Conservation (phyloP, 2,888 invertebrate genomes). For the Cephalotes varians region DNA sequence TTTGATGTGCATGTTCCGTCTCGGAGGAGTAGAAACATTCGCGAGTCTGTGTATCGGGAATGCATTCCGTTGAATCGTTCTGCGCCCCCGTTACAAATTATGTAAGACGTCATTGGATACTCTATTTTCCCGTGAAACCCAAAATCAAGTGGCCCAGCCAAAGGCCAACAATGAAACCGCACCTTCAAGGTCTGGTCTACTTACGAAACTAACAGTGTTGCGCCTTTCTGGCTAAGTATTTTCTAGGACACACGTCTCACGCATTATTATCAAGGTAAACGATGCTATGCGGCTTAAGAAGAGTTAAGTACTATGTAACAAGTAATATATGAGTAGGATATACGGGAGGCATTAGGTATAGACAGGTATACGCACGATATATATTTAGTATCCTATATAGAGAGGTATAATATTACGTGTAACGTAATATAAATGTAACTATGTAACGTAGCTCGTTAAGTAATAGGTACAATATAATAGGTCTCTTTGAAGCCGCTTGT, state of each 20-base stretch:
- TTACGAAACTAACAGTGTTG: slow-evolving; percentile 85
- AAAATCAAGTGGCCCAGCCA: slow-evolving; percentile 81
- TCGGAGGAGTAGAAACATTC: slow-evolving; percentile 20
- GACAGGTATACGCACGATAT: slow-evolving; percentile 81
- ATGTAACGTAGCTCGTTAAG: slow-evolving; percentile 82
- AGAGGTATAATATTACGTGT: slow-evolving; percentile 81
- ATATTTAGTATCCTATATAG: slow-evolving; percentile 81
- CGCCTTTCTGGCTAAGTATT: slow-evolving; percentile 85
- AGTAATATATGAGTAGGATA: slow-evolving; percentile 75
- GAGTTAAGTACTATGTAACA: slow-evolving; percentile 84
- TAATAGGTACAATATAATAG: slow-evolving; percentile 83
- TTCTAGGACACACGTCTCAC: slow-evolving; percentile 85
- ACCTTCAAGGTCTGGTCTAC: slow-evolving; percentile 84
- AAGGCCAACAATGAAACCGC: slow-evolving; percentile 78
- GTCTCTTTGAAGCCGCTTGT: slow-evolving; percentile 81
- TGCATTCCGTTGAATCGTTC: slow-evolving; percentile 46
- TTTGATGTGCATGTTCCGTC: slow-evolving; percentile 36
- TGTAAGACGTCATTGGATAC: slow-evolving; percentile 10
- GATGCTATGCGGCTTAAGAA: slow-evolving; percentile 82
- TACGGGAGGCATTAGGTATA: slow-evolving; percentile 72
- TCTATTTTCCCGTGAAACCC: slow-evolving; percentile 73
- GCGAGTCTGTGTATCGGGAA: slow-evolving; percentile 52
- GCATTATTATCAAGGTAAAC: slow-evolving; percentile 84
- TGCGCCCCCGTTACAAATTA: slow-evolving; percentile 33
- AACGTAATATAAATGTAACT: slow-evolving; percentile 80